Evolutionary conservation across 2,888 invertebrate genomes (phyloP).

Genomic region (Stenchaetothrips biformis): DNA sequence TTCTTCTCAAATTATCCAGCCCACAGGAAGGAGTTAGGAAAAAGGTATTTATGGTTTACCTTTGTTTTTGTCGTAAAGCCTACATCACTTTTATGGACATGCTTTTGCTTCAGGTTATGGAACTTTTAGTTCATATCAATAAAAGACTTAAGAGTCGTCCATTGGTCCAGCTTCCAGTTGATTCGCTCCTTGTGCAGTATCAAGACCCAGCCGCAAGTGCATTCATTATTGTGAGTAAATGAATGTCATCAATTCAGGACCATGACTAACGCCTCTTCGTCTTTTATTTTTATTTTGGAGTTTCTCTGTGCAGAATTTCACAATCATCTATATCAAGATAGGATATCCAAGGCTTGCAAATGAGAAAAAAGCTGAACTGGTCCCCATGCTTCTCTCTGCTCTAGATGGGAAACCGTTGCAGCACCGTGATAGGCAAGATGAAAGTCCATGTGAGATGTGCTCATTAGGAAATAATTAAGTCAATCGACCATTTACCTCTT

Average conservation of each 20-base stretch:
- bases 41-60: slow-evolving; percentile 48
- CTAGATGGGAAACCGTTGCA: slow-evolving; percentile 73
- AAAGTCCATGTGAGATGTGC: slow-evolving; percentile 34
- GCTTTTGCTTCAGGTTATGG: slow-evolving; percentile 69
- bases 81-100: neutral
- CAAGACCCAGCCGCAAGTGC: slow-evolving; percentile 56
- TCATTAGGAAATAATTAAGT: slow-evolving; percentile 19
- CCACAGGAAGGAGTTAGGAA: slow-evolving; percentile 74
- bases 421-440: slow-evolving; percentile 72
- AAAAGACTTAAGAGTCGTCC: slow-evolving; percentile 81
- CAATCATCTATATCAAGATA: slow-evolving; percentile 88
- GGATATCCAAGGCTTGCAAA: slow-evolving; percentile 77
- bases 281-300: slow-evolving; percentile 33
- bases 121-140: slow-evolving; percentile 85
- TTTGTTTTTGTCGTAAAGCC: neutral
- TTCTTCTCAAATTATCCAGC: slow-evolving; percentile 84
- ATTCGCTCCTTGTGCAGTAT: slow-evolving; percentile 74
- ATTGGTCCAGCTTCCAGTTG: slow-evolving; percentile 79
- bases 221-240: slow-evolving; percentile 12
- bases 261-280: slow-evolving; percentile 14
- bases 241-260: neutral
- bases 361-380: slow-evolving; percentile 67
- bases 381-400: slow-evolving; percentile 69
- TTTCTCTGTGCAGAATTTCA: slow-evolving; percentile 70
- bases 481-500: slow-evolving; percentile 23